Evolutionary conservation across 2,113 vertebrate genomes (phyloP), one percentile per base, ranked within the genome.

Genomic region (Antechinus flavipes): DNA sequence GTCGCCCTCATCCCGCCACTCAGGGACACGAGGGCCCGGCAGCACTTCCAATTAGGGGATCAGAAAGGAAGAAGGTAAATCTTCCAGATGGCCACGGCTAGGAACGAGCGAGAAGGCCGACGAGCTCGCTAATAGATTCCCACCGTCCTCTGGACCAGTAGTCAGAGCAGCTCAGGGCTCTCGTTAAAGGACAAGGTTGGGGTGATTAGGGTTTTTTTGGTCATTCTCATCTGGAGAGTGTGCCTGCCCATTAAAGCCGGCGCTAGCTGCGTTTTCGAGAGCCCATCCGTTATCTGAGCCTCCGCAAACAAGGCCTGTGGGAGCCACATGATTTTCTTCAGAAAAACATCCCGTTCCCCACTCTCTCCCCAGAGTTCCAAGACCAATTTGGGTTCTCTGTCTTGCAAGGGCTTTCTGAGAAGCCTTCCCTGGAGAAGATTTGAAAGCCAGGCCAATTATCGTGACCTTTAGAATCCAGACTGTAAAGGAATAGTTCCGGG

Each of bases 31-130:
- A 23, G 49, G 94, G 93, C 95, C 95, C 96, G 96, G 96, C 98
- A 97, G 97, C 96, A 97, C 96, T 94, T 98, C 96, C 97, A 98
- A 98, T 98, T 98, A 98, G 97, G 97, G 94, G 96, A 97, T 95
- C 84, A 92, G 95, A 93, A 96, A 95, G 97, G 95, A 96, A 97
- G 96, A 90, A 95, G 95, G 94, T 58, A 97, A 96, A 95, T 97
- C 97, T 95, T 97, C 96, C 98, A 95, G 93, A 97, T 96, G 97
- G 94, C 98, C 97, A 93, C 96, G 95, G 97, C 47, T 92, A 91
- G 96, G 50, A 89, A 47, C 42, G 90, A 56, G 68, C 5, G 16
- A 84, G 68, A 84, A n/a, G 0, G 56, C 47, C 76, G 42, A 92
- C 93, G 96, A 92, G 91, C 92, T 98, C 96, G 94, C 96, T 96